Percentiles rank a stretch among this genome's conserved stretches.
These are phyloP conservation scores for Neopipo cinnamomea DNA, from an alignment of 2,113 vertebrate genomes.

Conservation along the genomic window DNA sequence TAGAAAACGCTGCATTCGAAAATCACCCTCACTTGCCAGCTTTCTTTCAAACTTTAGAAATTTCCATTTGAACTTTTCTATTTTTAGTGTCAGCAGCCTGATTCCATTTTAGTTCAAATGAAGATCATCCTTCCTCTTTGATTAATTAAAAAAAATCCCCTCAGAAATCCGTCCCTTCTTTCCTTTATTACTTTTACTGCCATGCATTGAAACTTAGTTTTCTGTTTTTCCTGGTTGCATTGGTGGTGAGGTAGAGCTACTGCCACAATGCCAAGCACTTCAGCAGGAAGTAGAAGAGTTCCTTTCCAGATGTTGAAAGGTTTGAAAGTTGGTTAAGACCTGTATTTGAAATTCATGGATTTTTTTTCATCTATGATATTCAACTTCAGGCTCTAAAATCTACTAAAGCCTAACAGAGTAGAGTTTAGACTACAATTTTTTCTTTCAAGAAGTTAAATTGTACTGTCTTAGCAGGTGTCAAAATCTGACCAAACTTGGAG, in stretches of 20 bases:
- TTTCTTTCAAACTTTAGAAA: slow-evolving; percentile 10
- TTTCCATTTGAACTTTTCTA: neutral
- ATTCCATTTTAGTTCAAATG: slow-evolving; percentile 12
- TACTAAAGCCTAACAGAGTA: neutral
- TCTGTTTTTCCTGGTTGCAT: neutral
- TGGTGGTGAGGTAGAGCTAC: neutral
- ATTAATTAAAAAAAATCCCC: neutral
- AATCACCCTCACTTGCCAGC: neutral
- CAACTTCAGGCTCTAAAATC: neutral
- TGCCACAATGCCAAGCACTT: neutral
- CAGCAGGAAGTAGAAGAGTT: neutral
- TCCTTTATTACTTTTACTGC: neutral
- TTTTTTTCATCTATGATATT: neutral
- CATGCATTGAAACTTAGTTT: neutral
- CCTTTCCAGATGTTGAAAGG: neutral
- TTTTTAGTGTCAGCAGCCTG: neutral
- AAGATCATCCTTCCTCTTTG: slow-evolving; percentile 8
- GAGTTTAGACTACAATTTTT: neutral
- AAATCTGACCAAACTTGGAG: neutral
- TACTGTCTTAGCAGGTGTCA: neutral
- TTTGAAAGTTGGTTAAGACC: neutral
- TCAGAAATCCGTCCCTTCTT: neutral
- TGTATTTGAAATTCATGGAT: neutral
- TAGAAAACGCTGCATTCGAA: neutral
- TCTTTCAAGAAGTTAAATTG: neutral